Conservation (phyloP, 2,113 vertebrate genomes). For the Tragelaphus buxtoni region DNA sequence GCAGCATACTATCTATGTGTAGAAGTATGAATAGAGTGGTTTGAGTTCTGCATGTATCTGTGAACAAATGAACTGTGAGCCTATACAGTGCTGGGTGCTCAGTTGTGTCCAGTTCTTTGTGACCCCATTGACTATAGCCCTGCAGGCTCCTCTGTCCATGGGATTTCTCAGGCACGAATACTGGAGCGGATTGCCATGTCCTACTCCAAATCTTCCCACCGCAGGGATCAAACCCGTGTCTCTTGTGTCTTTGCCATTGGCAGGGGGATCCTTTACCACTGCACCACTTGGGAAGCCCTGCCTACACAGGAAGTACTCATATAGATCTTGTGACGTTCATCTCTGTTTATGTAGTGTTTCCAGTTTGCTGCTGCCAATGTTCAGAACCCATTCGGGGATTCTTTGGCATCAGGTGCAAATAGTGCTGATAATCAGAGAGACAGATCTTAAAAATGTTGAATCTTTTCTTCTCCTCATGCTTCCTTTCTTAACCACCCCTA, state of each 20-base stretch:
- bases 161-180: background rate
- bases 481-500: background rate
- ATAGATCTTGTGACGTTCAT: background rate
- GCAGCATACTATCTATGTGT: background rate
- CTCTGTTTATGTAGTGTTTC: background rate
- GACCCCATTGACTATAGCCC: background rate
- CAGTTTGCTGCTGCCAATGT: background rate
- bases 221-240: rapidly evolving
- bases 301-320: background rate
- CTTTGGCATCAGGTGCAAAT: background rate
- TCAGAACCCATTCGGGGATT: background rate
- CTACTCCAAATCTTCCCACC: background rate
- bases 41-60: background rate
- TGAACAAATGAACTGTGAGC: background rate
- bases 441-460: background rate
- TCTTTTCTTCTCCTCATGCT: background rate
- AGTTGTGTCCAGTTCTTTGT: background rate
- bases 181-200: background rate
- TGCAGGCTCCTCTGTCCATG: background rate
- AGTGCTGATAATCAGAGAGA: background rate
- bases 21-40: background rate
- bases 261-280: background rate
- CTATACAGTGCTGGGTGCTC: background rate
- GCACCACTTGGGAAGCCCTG: background rate
- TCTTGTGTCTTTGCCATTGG: background rate